Evolutionary conservation across 2,888 invertebrate species (phyloP), one percentile per base, ranked within the genome.

Genomic region (Euzophera pinguis): DNA sequence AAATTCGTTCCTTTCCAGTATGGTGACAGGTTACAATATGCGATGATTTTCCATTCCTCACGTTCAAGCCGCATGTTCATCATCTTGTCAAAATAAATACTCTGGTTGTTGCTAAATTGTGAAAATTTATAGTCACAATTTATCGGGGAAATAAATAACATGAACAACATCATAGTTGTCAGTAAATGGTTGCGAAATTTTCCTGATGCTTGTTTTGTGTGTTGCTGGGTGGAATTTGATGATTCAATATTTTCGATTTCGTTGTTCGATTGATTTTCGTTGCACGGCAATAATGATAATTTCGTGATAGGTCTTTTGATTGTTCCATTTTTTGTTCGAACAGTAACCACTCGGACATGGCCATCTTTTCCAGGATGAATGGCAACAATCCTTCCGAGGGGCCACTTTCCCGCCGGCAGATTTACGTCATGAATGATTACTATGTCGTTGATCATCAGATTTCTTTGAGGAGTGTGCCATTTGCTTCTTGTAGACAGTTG

Each of bases 361-460:
- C 62, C 64, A 41, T 63, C 64, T 13, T 53, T 47, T 4, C 62
- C 64, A 0, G 59, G 62, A 47, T 64, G 61, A 1, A 59, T 13
- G 13, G 60, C 53, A 6, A 53, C 17, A 0, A 65, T 52, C 48
- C 62, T 49, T 1, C 58, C 63, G 48, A 65, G 17, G 5, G 55
- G 48, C 62, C 62, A 64, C 49, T 58, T 62, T 1, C 61, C 63
- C 1, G 61, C 51, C 0, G 62, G 62, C 37, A 63, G 34, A 17
- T 64, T 60, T 0, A 41, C 57, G 5, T 65, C 64, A 14, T 63
- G 54, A 9, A 66, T 58, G 3, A 67, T 27, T 0, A 66, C 64
- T 3, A 66, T 38, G 37, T 66, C 65, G 14, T 55, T 48, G 12
- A 63, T 45, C 8, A 58, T 38, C 16, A 66, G 37, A 16, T 67